Conservation (phyloP, 1,140 invertebrate genomes). For the Samia ricini region DNA sequence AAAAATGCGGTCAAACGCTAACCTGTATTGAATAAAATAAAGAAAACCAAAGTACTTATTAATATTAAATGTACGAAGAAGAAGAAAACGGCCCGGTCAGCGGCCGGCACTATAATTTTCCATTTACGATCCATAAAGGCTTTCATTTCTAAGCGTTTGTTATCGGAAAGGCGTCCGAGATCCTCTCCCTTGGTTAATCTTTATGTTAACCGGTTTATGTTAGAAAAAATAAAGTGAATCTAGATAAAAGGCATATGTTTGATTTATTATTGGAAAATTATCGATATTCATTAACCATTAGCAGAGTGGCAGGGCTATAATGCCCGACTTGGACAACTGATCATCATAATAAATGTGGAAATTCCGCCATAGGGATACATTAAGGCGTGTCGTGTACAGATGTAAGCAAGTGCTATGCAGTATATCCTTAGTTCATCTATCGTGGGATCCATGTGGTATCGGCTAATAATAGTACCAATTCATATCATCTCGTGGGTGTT, state of each 20-base stretch:
- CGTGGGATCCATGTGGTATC: too few relatives aligned
- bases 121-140: constrained; percentile 51
- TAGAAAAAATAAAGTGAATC: neutral
- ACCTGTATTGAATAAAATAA: neutral
- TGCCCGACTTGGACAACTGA: neutral
- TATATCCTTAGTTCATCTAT: too few relatives aligned
- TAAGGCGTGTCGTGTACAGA: too few relatives aligned
- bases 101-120: constrained; percentile 36
- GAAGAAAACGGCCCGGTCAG: constrained; percentile 29
- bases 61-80: constrained; percentile 25
- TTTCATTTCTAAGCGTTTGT: constrained; percentile 41
- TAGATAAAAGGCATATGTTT: neutral
- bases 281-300: neutral
- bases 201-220: constrained; percentile 6
- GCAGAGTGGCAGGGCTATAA: too few relatives aligned
- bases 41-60: neutral
- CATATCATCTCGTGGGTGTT: too few relatives aligned
- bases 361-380: too few relatives aligned
- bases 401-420: too few relatives aligned
- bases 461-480: too few relatives aligned
- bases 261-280: neutral
- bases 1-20: neutral
- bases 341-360: too few relatives aligned
- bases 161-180: constrained; percentile 37
- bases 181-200: constrained; percentile 27